Percentiles rank a stretch among this genome's conserved stretches.
phyloP scores from a whole-genome alignment of 2,797 vertebrate genomes.

The Trematomus bernacchii region DNA sequence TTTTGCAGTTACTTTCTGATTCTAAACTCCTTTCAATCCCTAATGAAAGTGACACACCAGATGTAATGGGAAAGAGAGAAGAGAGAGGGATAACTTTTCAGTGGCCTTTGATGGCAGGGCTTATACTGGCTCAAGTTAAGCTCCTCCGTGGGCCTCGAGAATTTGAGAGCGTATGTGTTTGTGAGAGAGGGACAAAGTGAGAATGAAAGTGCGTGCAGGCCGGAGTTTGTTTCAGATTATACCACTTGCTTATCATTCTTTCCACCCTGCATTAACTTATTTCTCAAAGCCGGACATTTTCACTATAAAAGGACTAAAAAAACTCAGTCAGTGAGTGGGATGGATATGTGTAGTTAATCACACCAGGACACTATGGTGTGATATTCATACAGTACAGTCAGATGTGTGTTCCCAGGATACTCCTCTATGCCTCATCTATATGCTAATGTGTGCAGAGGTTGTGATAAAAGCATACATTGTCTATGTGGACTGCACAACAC shows the following conservation, averaged over 20 bases:
- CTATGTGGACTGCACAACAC: constrained; percentile 8
- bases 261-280: constrained; percentile 16
- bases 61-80: constrained; percentile 56
- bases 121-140: constrained; percentile 70
- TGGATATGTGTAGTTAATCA: constrained; percentile 27
- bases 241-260: constrained; percentile 36
- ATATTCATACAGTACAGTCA: constrained; percentile 38
- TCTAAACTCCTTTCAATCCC: constrained; percentile 36
- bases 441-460: constrained; percentile 60
- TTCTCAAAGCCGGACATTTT: constrained; percentile 34
- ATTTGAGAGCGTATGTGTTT: constrained; percentile 3
- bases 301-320: constrained; percentile 25
- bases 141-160: constrained; percentile 52
- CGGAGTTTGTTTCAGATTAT: constrained; percentile 45
- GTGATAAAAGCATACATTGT: constrained; percentile 34
- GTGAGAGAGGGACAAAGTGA: constrained; percentile 29
- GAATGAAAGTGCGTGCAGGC: constrained; percentile 9
- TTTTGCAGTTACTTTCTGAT: constrained; percentile 35
- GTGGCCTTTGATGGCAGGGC: constrained; percentile 71
- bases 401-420: constrained; percentile 32
- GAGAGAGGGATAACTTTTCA: constrained; percentile 59
- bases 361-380: constrained; percentile 18
- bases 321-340: constrained; percentile 11
- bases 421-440: constrained; percentile 57
- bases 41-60: constrained; percentile 59